phyloP scores from a whole-genome alignment of 2,888 invertebrate species.

The Clepsis dumicolana region DNA sequence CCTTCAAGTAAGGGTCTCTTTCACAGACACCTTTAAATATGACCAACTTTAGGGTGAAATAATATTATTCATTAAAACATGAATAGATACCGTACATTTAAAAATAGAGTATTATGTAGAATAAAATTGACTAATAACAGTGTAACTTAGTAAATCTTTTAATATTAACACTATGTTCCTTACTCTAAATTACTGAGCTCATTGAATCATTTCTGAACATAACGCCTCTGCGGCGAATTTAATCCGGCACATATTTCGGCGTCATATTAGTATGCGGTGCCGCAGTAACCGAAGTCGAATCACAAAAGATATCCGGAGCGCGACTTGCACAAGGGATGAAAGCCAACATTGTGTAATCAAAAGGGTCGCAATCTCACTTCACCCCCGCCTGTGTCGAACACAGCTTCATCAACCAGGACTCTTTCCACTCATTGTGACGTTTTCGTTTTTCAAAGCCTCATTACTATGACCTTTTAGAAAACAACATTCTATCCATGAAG shows the following conservation, averaged over 20 bases:
- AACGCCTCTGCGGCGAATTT: slow-evolving; percentile 59
- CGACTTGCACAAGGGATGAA: slow-evolving; percentile 85
- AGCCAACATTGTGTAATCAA: slow-evolving; percentile 86
- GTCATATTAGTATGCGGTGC: slow-evolving; percentile 82
- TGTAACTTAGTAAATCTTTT: no score
- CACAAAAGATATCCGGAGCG: slow-evolving; percentile 86
- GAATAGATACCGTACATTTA: not conserved
- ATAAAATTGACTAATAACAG: no score
- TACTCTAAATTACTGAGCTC: not conserved
- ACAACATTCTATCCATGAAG: slow-evolving; percentile 25
- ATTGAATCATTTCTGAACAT: slow-evolving; percentile 47
- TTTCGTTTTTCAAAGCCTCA: slow-evolving; percentile 65
- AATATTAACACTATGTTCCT: not conserved
- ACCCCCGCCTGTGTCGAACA: slow-evolving; percentile 78
- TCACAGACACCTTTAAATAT: slow-evolving; percentile 18
- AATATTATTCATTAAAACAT: not conserved
- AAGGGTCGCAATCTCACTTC: slow-evolving; percentile 84
- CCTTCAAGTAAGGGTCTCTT: slow-evolving; percentile 57
- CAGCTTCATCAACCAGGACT: slow-evolving; percentile 83
- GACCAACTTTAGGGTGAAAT: not conserved
- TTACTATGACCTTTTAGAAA: slow-evolving; percentile 32
- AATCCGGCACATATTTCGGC: slow-evolving; percentile 71
- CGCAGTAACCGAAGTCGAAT: slow-evolving; percentile 84
- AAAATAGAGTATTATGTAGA: not conserved
- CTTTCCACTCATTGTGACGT: slow-evolving; percentile 80